These are phyloP conservation scores for Semnopithecus entellus DNA, from an alignment of 2,113 vertebrate species.

Conservation along the genomic window DNA sequence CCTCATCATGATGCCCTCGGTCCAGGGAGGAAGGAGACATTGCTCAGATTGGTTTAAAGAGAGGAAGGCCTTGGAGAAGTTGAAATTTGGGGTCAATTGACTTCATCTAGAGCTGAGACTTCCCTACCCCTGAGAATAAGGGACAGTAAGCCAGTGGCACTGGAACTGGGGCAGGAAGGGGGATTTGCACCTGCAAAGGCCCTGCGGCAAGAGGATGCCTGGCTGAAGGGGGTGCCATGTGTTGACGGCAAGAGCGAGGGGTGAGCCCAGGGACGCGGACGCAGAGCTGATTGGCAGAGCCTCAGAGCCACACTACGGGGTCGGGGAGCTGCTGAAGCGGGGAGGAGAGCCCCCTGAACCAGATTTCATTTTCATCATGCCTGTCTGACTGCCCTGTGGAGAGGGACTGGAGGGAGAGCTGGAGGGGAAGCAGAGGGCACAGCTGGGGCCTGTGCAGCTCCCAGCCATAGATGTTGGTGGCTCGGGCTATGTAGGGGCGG, in stretches of 20 bases:
- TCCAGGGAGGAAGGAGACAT: neutral
- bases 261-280: accelerated
- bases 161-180: neutral
- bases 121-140: neutral
- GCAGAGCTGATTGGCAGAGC: accelerated
- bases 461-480: neutral
- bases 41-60: neutral
- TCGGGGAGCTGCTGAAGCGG: accelerated
- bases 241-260: neutral
- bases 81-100: neutral
- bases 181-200: neutral
- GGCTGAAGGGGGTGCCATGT: neutral
- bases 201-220: neutral
- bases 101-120: neutral
- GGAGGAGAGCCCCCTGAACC: neutral
- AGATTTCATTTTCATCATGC: neutral
- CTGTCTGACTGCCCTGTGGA: neutral
- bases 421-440: neutral
- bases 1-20: neutral
- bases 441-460: neutral
- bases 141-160: neutral
- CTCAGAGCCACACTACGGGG: accelerated
- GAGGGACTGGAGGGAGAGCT: neutral
- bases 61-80: neutral
- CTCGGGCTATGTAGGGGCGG: neutral